A percentile compares a stretch with the other conserved stretches of the same genome.
These are phyloP conservation scores for Catamblyrhynchus diadema DNA, from an alignment of 2,797 vertebrate genomes.

Conservation along the genomic window DNA sequence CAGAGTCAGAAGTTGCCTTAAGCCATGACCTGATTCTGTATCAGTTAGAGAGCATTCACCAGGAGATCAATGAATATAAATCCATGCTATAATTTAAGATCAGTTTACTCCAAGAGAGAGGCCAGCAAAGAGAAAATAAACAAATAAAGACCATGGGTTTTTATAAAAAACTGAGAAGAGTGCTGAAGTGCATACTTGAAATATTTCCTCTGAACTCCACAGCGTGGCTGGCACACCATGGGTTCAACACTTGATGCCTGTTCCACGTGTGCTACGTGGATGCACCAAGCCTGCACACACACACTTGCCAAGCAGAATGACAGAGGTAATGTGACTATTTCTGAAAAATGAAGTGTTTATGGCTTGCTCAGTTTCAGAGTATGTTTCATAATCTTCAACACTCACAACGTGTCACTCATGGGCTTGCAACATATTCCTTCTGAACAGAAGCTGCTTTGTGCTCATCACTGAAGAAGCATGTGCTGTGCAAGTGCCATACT, in stretches of 20 bases:
- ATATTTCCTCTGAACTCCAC: background rate
- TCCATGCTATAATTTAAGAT: background rate
- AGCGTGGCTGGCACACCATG: background rate
- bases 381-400: conserved; percentile 47
- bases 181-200: conserved; percentile 17
- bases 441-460: conserved; percentile 57
- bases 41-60: background rate
- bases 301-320: background rate
- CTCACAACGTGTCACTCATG: conserved; percentile 18
- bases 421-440: conserved; percentile 26
- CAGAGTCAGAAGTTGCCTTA: background rate
- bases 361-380: conserved; percentile 29
- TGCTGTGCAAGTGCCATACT: conserved; percentile 44
- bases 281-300: background rate
- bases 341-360: conserved; percentile 59
- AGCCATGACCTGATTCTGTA: background rate
- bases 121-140: background rate
- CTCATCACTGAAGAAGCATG: conserved; percentile 35
- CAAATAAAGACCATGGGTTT: background rate
- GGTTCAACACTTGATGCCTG: background rate
- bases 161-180: background rate
- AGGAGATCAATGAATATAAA: background rate
- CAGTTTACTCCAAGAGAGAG: conserved; percentile 39
- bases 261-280: conserved; percentile 34
- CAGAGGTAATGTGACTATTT: background rate